Base-by-base conservation (phyloP, 2,113 vertebrate species). In the Albula goreensis region DNA sequence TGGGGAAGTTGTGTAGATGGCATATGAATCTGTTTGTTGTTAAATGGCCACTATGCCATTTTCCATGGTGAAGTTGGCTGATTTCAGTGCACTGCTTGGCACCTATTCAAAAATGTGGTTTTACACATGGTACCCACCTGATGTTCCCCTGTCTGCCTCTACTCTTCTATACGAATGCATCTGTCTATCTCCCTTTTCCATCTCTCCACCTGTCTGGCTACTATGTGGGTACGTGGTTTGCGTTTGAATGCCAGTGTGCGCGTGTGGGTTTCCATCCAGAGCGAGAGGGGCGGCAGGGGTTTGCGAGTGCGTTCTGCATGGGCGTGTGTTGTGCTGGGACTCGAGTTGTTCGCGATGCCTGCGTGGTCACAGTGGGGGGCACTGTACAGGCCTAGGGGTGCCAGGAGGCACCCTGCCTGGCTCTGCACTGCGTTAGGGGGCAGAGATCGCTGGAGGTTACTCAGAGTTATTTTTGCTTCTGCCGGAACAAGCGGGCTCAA, bases 351-450 rank as follows among this genome's bases (percentile, higher is more conserved):
- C 13, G 84, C 63, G 70, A 50, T 80, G 81, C 83, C 74, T 81
- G 49, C 25, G 77, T 78, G 52, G 49, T 51, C 49, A 52, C 82
- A 84, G 86, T 50, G 77, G 52, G 87, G 74, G 84, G n/a, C 41
- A 80, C 84, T 83, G 56, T 70, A 6, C 70, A 74, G 83, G 85
- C 79, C 79, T 50, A 49, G 48, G 51, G 57, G 80, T 10, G 31
- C 81, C 49, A 31, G 66, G 83, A 83, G 63, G 53, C 25, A 60
- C 53, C 78, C 22, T 77, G 66, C 66, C 17, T 12, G 13, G 12
- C 12, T 2, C 2, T 49, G 49, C 41, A 11, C 25, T 22, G 60
- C 10, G 57, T 22, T 56, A 25, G 48, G 80, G 87, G n/a, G 52
- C 31, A n/a, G 80, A n/a, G 50, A 86, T 53, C 50, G 81, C 56